Evolutionary conservation across 1,140 invertebrate genomes (phyloP), one percentile per base, ranked within the genome.

Genomic region (Charaxes varanes): DNA sequence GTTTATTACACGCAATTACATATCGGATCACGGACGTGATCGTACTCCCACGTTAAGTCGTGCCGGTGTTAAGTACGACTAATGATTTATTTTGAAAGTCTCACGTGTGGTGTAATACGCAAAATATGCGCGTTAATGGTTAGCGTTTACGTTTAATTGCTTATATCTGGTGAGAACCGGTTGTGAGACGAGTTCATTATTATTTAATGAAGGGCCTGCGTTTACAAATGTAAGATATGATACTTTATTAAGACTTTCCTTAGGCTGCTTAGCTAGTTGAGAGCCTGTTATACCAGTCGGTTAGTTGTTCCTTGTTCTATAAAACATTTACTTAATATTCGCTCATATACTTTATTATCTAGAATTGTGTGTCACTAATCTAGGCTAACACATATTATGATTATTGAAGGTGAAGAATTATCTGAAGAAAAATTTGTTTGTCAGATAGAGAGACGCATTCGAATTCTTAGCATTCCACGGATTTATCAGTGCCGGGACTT

Each of bases 31-130:
- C 40, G 42, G 37, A 49, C 38, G 33, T 47, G 48, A 50, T 53
- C 41, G 53, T 48, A 55, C 58, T 53, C 63, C 63, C 58, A 62
- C 63, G 56, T 58, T 42, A 11, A 36, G 31, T 58, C 61, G 61
- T 64, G 61, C 60, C 46, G 31, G 27, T 18, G 26, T 24, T 48
- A 50, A 56, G 34, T 38, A 41, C 51, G 32, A 46, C 35, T 59
- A 65, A 63, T 67, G 54, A 65, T 71, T 65, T 62, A 61, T 69
- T 69, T 69, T 64, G 59, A 62, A 65, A 61, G 53, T 35, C 16
- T 42, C 12, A 41, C 40, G 42, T 30, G 21, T 53, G 47, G 51
- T 46, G n/a, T 22, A 50, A 52, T n/a, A 13, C 10, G 6, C 6
- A 23, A 23, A 3, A n/a, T 8, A 23, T 26, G 24, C 24, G 13